A percentile compares a stretch with the other conserved stretches of the same genome.
Conservation (phyloP, 2,797 vertebrate genomes). For the Acipenser ruthenus region DNA sequence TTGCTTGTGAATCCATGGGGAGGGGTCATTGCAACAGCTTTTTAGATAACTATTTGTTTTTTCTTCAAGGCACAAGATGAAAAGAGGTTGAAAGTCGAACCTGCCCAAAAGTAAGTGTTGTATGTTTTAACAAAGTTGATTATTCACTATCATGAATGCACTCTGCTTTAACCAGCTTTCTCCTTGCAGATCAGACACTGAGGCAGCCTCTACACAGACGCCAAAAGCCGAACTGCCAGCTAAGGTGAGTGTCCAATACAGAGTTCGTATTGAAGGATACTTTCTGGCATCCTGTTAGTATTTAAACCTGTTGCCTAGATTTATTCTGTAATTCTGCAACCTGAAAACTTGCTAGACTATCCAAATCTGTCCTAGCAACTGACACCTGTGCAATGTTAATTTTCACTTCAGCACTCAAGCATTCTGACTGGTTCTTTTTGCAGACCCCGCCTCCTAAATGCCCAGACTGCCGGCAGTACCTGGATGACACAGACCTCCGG, state of each 20-base stretch:
- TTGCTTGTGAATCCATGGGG: neutral
- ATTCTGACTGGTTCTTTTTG: neutral
- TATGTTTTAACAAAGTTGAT: too few species aligned
- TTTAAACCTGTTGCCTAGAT: neutral
- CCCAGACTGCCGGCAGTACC: conserved; percentile 79
- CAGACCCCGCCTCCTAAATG: conserved; percentile 82
- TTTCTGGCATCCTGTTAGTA: neutral
- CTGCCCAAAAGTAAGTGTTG: conserved; percentile 56
- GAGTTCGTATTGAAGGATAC: too few species aligned
- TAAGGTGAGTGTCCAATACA: conserved; percentile 54
- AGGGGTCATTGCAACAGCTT: neutral
- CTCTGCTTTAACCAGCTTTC: neutral
- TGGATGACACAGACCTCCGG: conserved; percentile 89
- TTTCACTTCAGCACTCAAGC: neutral
- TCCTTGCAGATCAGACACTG: conserved; percentile 46
- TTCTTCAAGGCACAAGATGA: conserved; percentile 65
- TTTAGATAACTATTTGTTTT: neutral
- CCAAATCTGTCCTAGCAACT: too few species aligned
- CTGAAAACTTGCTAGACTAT: neutral
- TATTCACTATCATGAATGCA: too few species aligned
- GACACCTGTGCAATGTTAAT: neutral
- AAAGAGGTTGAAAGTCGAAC: conserved; percentile 77
- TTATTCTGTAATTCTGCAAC: neutral
- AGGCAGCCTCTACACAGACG: conserved; percentile 47
- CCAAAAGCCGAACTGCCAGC: conserved; percentile 45